Evolutionary conservation across 92 coral and sea anemone species (phyloP).

Genomic region (Diadumene lineata): DNA sequence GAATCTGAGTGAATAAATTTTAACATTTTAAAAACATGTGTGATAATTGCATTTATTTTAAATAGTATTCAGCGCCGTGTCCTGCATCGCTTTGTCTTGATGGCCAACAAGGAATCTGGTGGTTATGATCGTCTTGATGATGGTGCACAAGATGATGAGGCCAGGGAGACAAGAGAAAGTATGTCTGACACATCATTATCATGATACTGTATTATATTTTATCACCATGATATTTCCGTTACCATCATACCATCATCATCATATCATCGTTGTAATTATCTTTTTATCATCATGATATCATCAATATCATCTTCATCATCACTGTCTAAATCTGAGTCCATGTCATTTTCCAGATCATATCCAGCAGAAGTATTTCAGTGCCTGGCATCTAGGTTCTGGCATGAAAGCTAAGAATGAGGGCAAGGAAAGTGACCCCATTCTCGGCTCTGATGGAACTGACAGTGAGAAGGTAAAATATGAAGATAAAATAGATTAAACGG

Average conservation of each 20-base stretch:
- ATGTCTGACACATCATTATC: neutral
- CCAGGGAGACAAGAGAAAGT: constrained; percentile 57
- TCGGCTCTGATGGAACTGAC: constrained; percentile 58
- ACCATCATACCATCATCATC: no score
- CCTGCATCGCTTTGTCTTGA: constrained; percentile 89
- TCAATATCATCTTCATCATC: no score
- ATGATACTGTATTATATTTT: neutral
- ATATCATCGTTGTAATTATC: no score
- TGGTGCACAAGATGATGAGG: constrained; percentile 53
- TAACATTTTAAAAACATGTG: no score
- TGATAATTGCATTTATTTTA: neutral
- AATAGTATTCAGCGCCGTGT: constrained; percentile 91
- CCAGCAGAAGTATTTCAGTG: constrained; percentile 91
- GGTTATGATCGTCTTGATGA: constrained; percentile 57
- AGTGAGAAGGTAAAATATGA: constrained; percentile 31
- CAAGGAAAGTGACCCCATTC: constrained; percentile 84
- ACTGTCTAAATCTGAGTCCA: no score
- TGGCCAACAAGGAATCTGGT: constrained; percentile 70
- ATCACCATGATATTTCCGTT: no score
- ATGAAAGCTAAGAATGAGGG: constrained; percentile 75
- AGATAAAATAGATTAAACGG: no score
- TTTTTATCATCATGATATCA: no score
- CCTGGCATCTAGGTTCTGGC: constrained; percentile 94
- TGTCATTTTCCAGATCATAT: constrained; percentile 51
- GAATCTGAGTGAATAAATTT: no score